Base-by-base conservation (phyloP, 2,888 invertebrate genomes). In the Rugalucina vietnamica region DNA sequence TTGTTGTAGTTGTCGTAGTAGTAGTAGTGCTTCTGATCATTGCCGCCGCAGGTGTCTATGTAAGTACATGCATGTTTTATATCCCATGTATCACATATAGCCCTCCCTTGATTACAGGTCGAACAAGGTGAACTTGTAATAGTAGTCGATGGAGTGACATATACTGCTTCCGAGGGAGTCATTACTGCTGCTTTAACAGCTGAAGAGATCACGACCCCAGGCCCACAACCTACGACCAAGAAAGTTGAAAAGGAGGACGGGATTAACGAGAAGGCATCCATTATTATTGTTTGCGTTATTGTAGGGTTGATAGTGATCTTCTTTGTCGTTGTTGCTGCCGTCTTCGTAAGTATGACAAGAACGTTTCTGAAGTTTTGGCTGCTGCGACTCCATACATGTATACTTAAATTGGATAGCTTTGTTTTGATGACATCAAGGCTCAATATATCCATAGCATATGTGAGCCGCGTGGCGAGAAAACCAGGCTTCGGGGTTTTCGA, bases 1-100 rank as follows among this genome's bases (percentile, higher is more conserved):
- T 80, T 75, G 75, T 80, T 37, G 75, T 80, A 50, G 79, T 80
- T 36, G 79, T 79, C 5, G 75, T 80, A 21, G 70, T 71, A 32
- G 69, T 70, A 0, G 79, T 80, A 14, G 49, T 49, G 2, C 32
- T 80, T 10, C 36, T 79, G 10, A 49, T 50, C 5, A 8, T 70
- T 21, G 65, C 36, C 14, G 50, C 74, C 14, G 60, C 69, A 24
- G 69, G 49, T 34, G 14, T 32, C 21, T 80, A 75, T 36, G 79
- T 80, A 75, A 80, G 79, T 72, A 69, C 1, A n/a, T n/a, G n/a
- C n/a, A n/a, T n/a, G n/a, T n/a, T n/a, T n/a, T n/a, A n/a, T n/a
- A n/a, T n/a, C n/a, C n/a, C n/a, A n/a, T n/a, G n/a, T n/a, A n/a
- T n/a, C n/a, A n/a, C n/a, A n/a, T n/a, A n/a, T n/a, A n/a, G n/a